Base-by-base conservation (phyloP, 1,140 invertebrate species). In the Nephotettix cincticeps region DNA sequence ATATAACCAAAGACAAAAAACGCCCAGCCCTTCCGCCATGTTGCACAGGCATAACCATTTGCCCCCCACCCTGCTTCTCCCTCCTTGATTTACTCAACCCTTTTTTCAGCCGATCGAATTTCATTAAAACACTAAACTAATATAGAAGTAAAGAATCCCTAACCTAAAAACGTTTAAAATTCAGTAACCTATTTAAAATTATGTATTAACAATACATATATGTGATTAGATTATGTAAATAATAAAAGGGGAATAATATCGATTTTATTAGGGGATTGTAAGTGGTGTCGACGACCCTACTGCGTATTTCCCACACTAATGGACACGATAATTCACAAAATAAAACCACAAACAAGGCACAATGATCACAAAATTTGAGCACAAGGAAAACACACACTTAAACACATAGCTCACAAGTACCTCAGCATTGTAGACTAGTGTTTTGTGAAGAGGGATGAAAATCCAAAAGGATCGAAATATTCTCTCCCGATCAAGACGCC, bases 11-110 rank as follows among this genome's bases (percentile, higher is more conserved):
- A 40, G 1, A 29, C 13, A 61, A 54, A 69, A 72, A 70, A 72
- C 69, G 71, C 71, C 71, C 71, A 69, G 73, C 73, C 71, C 71
- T 72, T 74, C 73, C 73, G 73, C 73, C 73, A 74, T 74, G 73
- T 74, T 74, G 71, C 71, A 72, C 69, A 74, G 69, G 17, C 54
- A 45, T 68, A 68, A 58, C 54, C 54, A 56, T 71, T 74, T 72
- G 36, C 61, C 73, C 73, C 73, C 73, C 45, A 54, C 73, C 70
- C 69, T 65, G 45, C 40, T 47, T 68, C 40, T 70, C 65, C 69
- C 68, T 70, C 68, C 68, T 70, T 58, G 40, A 67, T 74, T 74
- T 71, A 74, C 66, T 71, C 70, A 72, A 74, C 71, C 73, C 71
- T 74, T 74, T 74, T 64, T 70, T 43, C 51, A 56, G 63, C 45